Evolutionary conservation across 37 sponge, comb jelly and placozoan genomes (phyloP).

Genomic region (Cladorhizidae sp.): DNA sequence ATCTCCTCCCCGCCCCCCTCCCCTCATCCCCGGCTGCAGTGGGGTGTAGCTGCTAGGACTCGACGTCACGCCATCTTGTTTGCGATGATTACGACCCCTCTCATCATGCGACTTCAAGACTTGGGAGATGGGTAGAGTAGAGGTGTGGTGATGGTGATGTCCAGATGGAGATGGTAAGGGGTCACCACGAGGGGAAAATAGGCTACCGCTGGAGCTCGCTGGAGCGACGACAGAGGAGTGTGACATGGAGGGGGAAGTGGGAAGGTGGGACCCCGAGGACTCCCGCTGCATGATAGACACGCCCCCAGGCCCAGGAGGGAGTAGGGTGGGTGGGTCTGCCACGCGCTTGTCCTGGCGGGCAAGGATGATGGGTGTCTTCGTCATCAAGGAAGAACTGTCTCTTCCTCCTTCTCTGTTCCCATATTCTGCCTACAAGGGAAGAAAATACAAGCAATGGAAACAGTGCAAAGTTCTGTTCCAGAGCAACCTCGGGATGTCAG

Average conservation of each 20-base stretch:
- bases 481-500: too few species aligned
- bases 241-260: constrained; percentile 3
- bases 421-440: neutral
- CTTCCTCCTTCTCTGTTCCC: constrained; percentile 10
- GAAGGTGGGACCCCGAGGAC: neutral
- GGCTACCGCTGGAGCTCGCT: neutral
- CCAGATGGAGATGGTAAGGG: neutral
- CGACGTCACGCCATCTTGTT: constrained; percentile 35
- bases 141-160: neutral
- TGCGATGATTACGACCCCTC: constrained; percentile 16
- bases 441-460: too few species aligned
- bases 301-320: constrained; percentile 48
- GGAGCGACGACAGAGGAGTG: too few species aligned
- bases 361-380: constrained; percentile 17
- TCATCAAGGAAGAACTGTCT: neutral
- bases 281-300: constrained; percentile 72
- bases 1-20: constrained; percentile 16
- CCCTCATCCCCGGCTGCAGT: constrained; percentile 37
- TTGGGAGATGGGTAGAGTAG: neutral
- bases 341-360: constrained; percentile 7
- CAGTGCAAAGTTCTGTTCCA: too few species aligned
- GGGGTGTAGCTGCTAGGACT: constrained; percentile 63
- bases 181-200: neutral
- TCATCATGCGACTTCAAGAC: neutral
- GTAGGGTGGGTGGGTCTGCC: neutral